A percentile compares a stretch with the other conserved stretches of the same genome.
Evolutionary conservation across 2,888 invertebrate genomes (phyloP).

Genomic region (Opisthograptis luteolata): DNA sequence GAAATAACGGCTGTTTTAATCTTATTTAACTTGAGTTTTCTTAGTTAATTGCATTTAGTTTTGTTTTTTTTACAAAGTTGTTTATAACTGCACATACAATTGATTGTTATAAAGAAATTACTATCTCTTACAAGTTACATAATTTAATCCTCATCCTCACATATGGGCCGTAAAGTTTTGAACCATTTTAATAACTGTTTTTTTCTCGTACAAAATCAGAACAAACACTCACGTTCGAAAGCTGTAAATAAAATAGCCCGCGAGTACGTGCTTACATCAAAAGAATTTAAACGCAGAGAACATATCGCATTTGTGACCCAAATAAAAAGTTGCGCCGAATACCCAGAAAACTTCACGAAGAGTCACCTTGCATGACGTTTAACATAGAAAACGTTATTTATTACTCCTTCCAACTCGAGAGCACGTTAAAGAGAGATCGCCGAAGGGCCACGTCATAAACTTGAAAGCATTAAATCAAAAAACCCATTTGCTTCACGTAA

Average conservation of each 20-base stretch:
- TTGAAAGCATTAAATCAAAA: constrained; percentile 70
- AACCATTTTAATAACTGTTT: background rate
- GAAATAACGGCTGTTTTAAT: background rate
- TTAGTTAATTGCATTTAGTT: no score
- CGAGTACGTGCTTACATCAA: constrained; percentile 13
- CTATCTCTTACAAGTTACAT: no score
- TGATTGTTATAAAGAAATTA: no score
- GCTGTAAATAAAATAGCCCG: constrained; percentile 15
- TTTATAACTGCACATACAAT: no score
- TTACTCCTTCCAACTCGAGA: constrained; percentile 43
- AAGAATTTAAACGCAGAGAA: constrained; percentile 15
- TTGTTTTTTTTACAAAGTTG: no score
- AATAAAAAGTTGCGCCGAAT: constrained; percentile 29
- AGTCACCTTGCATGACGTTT: constrained; percentile 31
- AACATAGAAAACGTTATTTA: constrained; percentile 58
- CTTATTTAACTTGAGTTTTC: background rate
- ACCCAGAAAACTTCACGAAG: constrained; percentile 20
- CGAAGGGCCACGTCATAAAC: constrained; percentile 63
- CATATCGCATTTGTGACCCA: constrained; percentile 14
- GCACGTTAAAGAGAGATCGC: constrained; percentile 58
- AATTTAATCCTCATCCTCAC: no score
- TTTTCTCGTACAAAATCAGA: background rate
- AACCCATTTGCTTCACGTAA: constrained; percentile 53
- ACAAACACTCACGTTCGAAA: constrained; percentile 7
- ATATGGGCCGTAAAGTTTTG: no score